phyloP scores from a whole-genome alignment of 2,113 vertebrate genomes.

The Oreochromis spilurus region DNA sequence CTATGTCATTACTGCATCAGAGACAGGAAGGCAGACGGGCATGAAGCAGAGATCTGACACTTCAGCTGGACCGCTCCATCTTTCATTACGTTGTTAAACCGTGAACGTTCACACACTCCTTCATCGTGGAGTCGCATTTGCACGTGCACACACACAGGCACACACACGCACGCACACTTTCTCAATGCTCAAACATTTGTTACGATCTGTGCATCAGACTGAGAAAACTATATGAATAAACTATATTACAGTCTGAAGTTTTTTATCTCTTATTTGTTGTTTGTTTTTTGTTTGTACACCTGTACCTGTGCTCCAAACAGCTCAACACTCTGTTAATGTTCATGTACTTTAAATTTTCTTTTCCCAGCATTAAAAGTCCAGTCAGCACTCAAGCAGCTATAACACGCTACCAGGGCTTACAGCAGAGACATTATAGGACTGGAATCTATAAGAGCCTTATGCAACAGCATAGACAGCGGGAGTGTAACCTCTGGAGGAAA shows the following conservation, averaged over 20 bases:
- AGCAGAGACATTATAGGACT: neutral
- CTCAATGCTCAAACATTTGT: neutral
- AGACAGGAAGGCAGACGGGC: neutral
- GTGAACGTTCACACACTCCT: neutral
- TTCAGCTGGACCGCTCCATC: neutral
- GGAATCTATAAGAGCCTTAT: neutral
- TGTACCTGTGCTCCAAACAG: neutral
- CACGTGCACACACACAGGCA: too few species aligned
- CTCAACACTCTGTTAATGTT: neutral
- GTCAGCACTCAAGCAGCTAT: neutral
- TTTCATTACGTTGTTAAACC: slow-evolving; percentile 6
- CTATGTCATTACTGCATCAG: neutral
- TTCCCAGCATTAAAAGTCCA: neutral
- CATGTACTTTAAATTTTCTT: neutral
- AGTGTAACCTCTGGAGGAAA: neutral
- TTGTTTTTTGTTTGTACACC: neutral
- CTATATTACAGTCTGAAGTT: neutral
- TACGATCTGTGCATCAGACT: neutral
- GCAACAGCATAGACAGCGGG: neutral
- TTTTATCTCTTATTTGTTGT: neutral
- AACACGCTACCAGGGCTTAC: neutral
- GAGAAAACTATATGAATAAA: neutral
- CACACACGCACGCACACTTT: neutral
- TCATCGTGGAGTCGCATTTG: neutral
- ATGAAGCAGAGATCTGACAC: neutral